A percentile compares a stretch with the other conserved stretches of the same genome.
Evolutionary conservation across 2,888 invertebrate genomes (phyloP).

Genomic region (Encarsia formosa): DNA sequence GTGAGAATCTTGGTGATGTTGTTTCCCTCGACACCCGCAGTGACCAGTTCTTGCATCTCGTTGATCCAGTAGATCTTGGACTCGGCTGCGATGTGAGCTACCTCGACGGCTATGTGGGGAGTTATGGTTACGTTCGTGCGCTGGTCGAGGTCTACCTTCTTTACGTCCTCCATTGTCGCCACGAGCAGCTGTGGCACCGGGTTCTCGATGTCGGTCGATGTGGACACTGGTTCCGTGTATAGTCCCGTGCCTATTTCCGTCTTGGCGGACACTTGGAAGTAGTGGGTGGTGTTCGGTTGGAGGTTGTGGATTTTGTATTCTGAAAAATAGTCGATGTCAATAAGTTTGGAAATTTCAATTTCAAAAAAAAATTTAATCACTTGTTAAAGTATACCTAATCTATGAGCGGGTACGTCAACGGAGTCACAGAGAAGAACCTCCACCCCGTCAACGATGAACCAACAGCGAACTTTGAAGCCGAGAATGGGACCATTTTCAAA

Average conservation of each 20-base stretch:
- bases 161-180: slow-evolving; percentile 68
- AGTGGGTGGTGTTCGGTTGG: slow-evolving; percentile 62
- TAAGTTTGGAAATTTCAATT: not conserved
- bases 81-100: slow-evolving; percentile 67
- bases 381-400: slow-evolving; percentile 44
- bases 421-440: slow-evolving; percentile 57
- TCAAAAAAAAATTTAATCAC: not conserved
- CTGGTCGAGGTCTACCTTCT: slow-evolving; percentile 72
- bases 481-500: slow-evolving; percentile 71
- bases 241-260: slow-evolving; percentile 75
- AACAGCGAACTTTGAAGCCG: slow-evolving; percentile 70
- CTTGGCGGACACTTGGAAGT: slow-evolving; percentile 71
- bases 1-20: slow-evolving; percentile 57
- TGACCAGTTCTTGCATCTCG: slow-evolving; percentile 67
- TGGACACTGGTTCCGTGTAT: slow-evolving; percentile 62
- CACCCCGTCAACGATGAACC: slow-evolving; percentile 54
- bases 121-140: slow-evolving; percentile 61
- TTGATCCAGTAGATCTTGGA: slow-evolving; percentile 80
- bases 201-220: slow-evolving; percentile 66
- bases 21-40: slow-evolving; percentile 58
- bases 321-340: not conserved
- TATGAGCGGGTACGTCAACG: slow-evolving; percentile 53
- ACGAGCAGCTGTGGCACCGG: slow-evolving; percentile 77
- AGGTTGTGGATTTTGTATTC: slow-evolving; percentile 60
- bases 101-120: slow-evolving; percentile 66